Conservation (phyloP, 2,888 invertebrate species). For the Bombyx huttoni region DNA sequence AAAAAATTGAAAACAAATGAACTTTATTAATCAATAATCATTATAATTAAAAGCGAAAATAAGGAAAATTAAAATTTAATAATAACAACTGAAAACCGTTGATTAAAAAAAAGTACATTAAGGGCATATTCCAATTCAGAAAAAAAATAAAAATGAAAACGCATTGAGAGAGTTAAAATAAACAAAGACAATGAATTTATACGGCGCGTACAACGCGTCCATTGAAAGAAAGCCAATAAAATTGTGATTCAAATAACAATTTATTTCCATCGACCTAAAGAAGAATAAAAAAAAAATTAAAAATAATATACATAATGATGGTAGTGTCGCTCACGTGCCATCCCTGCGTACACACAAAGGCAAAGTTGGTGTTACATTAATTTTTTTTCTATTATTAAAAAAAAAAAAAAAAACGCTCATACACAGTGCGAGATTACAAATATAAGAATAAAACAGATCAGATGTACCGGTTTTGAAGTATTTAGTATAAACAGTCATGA, state of each 20-base stretch:
- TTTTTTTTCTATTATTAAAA: background rate
- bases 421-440: constrained; percentile 1
- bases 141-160: background rate
- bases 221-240: background rate
- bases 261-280: constrained; percentile 1
- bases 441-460: background rate
- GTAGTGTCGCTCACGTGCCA: background rate
- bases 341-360: background rate
- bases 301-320: background rate
- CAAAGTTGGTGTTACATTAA: background rate
- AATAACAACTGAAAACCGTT: constrained; percentile 17
- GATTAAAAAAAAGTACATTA: constrained; percentile 6
- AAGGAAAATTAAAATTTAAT: constrained; percentile 22
- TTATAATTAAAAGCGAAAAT: constrained; percentile 28
- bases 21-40: constrained; percentile 28
- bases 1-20: constrained; percentile 40
- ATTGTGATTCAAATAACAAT: constrained; percentile 1
- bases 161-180: background rate
- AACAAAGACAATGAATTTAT: background rate
- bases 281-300: background rate
- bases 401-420: background rate
- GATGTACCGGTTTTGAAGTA: too few species aligned
- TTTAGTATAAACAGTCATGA: background rate
- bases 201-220: background rate
- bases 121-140: background rate